A percentile compares a stretch with the other conserved stretches of the same genome.
phyloP scores from a whole-genome alignment of 2,888 invertebrate genomes.

The Macrophya annulata region DNA sequence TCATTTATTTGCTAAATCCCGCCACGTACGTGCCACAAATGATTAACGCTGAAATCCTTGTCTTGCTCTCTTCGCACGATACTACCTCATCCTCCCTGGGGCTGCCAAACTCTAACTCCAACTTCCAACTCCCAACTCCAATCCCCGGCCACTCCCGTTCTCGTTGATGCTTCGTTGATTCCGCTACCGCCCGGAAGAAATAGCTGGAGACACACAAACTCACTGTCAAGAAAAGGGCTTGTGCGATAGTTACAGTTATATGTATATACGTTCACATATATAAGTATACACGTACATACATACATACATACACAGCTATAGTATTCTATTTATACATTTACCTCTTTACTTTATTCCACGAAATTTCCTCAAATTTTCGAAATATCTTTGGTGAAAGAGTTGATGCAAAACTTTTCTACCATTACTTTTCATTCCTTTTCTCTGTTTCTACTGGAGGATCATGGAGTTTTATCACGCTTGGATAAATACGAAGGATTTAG shows the following conservation, averaged over 20 bases:
- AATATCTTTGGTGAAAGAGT: constrained; percentile 33
- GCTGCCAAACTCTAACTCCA: constrained; percentile 53
- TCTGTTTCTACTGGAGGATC: constrained; percentile 18
- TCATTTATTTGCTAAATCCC: constrained; percentile 70
- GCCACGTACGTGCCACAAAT: constrained; percentile 67
- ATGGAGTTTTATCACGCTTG: constrained; percentile 48
- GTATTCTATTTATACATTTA: not conserved
- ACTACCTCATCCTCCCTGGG: constrained; percentile 48
- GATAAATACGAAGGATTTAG: constrained; percentile 33
- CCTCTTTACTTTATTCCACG: constrained; percentile 27
- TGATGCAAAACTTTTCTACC: constrained; percentile 38
- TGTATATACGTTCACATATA: not conserved
- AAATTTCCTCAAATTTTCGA: constrained; percentile 43
- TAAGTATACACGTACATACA: not conserved
- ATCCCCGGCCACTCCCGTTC: constrained; percentile 53
- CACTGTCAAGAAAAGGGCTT: constrained; percentile 37
- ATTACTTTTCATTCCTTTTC: constrained; percentile 23
- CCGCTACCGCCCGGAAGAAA: constrained; percentile 54
- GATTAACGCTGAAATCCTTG: constrained; percentile 63
- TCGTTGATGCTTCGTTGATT: constrained; percentile 54
- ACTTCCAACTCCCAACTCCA: constrained; percentile 54
- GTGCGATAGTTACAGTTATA: constrained; percentile 25
- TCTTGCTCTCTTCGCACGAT: constrained; percentile 53
- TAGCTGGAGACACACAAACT: constrained; percentile 53
- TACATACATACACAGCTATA: not conserved